Base-by-base conservation (phyloP, 2,113 vertebrate genomes). In the Alouatta palliata region DNA sequence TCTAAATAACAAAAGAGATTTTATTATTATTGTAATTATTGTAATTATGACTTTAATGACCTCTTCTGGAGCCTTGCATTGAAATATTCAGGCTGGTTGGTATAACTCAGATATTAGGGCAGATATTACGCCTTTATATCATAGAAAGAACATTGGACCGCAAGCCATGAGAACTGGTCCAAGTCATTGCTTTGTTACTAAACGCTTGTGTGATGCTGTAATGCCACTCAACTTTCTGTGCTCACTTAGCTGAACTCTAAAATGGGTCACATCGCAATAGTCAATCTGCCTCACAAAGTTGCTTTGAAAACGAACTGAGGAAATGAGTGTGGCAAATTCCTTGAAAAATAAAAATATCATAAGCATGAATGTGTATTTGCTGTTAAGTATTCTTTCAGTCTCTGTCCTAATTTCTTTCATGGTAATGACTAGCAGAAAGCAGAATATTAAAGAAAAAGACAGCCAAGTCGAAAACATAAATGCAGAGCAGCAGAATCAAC, bases 381-480 rank as follows among this genome's bases (percentile, higher is more conserved):
- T 83, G 21, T 61, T 85, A 76, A 96, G 88, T 89, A 73, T 91
- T 82, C 88, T 58, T 90, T 84, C 79, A 89, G 40, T 6, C 61
- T 87, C 40, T 87, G 87, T 37, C 90, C 94, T 96, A 80, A 94
- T 95, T 95, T 97, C 30, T 84, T 12, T 21, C 64, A 21, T 25
- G 27, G 32, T 81, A 89, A 95, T 95, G 68, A 91, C 61, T 56
- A 70, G 45, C 49, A 85, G 80, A 84, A 95, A 47, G 43, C 20
- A 45, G 88, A 87, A 79, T 94, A 93, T 76, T 95, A 79, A 95
- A 82, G 4, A 77, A 90, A 37, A 87, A 94, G 68, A 91, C 52
- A 66, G 52, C 14, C n/a, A 75, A 49, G n/a, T 84, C 87, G 71
- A 88, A 97, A 95, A 25, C 76, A 75, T 80, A 92, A 90, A 86